A percentile compares a stretch with the other conserved stretches of the same genome.
Conservation (phyloP, 2,888 invertebrate genomes). For the Hypselothyrea guttata region DNA sequence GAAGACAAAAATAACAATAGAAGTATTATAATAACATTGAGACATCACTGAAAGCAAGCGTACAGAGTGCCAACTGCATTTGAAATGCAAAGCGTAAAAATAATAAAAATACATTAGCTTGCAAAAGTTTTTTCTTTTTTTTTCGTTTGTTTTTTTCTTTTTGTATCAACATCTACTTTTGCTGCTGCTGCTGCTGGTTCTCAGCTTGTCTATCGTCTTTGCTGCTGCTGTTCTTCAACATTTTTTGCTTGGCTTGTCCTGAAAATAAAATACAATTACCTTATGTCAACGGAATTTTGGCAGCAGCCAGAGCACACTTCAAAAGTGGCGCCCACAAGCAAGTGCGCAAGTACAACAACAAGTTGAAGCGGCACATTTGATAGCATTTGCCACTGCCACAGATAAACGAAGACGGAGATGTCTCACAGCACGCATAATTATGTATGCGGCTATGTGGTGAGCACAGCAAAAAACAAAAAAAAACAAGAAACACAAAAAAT, state of each 20-base stretch:
- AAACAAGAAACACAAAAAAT: conserved; percentile 21
- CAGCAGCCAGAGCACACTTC: conserved; percentile 48
- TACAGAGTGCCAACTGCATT: conserved; percentile 54
- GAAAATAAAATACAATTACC: conserved; percentile 70
- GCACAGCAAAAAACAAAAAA: conserved; percentile 30
- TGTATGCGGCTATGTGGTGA: conserved; percentile 53
- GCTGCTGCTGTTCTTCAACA: neutral
- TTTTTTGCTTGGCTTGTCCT: conserved; percentile 2
- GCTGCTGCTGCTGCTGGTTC: neutral
- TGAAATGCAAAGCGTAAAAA: conserved; percentile 72
- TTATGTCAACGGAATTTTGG: conserved; percentile 66
- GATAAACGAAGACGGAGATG: conserved; percentile 39
- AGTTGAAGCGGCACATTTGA: conserved; percentile 33
- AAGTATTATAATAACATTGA: conserved; percentile 49
- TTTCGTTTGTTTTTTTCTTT: neutral
- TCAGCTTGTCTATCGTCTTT: conserved; percentile 2
- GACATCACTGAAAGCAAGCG: conserved; percentile 48
- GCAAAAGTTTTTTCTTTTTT: conserved; percentile 45
- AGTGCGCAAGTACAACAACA: neutral
- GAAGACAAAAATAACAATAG: conserved; percentile 45
- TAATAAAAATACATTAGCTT: conserved; percentile 76
- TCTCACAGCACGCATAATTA: conserved; percentile 63
- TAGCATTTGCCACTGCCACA: conserved; percentile 45
- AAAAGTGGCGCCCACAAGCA: conserved; percentile 36
- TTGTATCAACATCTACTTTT: conserved; percentile 1